Percentiles rank a stretch among this genome's conserved stretches.
phyloP scores from a whole-genome alignment of 2,797 vertebrate genomes.

The Gadopsis bispinosus region DNA sequence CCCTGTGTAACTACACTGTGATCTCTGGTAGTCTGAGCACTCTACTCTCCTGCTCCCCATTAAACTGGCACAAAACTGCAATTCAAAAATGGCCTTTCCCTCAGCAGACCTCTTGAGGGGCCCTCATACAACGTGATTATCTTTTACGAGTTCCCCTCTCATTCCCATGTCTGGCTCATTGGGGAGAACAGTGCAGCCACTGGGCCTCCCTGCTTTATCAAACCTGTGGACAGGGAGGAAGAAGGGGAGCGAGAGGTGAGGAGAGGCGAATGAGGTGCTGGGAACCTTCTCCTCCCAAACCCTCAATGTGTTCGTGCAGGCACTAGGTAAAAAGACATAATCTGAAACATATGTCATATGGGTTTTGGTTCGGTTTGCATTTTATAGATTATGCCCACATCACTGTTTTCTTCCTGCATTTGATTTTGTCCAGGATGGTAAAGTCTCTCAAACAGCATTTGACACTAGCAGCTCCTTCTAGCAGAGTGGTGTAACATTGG shows the following conservation, averaged over 20 bases:
- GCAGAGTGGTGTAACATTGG: not conserved
- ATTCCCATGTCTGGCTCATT: conserved; percentile 68
- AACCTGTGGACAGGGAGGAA: conserved; percentile 43
- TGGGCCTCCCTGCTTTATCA: conserved; percentile 67
- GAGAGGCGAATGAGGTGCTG: conserved; percentile 73
- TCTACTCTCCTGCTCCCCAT: conserved; percentile 64
- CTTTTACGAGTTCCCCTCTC: conserved; percentile 82
- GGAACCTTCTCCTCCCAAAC: conserved; percentile 57
- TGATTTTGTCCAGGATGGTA: conserved; percentile 13
- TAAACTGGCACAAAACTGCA: conserved; percentile 54
- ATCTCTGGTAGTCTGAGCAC: conserved; percentile 33
- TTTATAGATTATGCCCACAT: conserved; percentile 14
- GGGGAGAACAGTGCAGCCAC: conserved; percentile 52
- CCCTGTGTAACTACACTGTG: conserved; percentile 14
- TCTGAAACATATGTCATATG: conserved; percentile 56
- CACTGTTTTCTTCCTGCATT: conserved; percentile 24
- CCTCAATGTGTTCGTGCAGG: conserved; percentile 52
- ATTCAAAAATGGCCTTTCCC: conserved; percentile 63
- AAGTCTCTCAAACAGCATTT: not conserved
- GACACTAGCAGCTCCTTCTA: not conserved
- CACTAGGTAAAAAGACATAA: conserved; percentile 48
- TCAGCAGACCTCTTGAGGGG: conserved; percentile 73
- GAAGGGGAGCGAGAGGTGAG: conserved; percentile 46
- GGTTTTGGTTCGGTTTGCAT: conserved; percentile 26
- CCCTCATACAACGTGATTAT: conserved; percentile 80